phyloP scores from a whole-genome alignment of 2,888 invertebrate species.

The Clunio marinus region DNA sequence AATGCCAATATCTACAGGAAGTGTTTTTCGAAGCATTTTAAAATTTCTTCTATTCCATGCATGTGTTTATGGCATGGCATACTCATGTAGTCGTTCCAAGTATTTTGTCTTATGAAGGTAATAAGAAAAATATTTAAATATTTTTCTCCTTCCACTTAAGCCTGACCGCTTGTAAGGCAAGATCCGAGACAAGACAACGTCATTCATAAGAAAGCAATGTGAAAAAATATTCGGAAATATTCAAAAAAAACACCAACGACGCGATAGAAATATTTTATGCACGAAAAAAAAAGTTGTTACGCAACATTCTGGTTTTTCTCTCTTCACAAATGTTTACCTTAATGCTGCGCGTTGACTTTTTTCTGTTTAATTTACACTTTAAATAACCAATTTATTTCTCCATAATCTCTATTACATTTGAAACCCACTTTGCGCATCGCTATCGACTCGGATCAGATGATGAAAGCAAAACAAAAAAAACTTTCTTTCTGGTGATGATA shows the following conservation, averaged over 20 bases:
- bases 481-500: neutral
- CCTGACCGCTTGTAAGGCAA: too few species aligned
- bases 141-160: neutral
- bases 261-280: conserved; percentile 30
- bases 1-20: conserved; percentile 36
- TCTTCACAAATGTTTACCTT: neutral
- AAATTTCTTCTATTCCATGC: neutral
- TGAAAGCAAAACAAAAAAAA: neutral
- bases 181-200: conserved; percentile 23
- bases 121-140: too few species aligned
- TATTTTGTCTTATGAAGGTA: too few species aligned
- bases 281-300: conserved; percentile 15
- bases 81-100: too few species aligned
- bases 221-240: conserved; percentile 30
- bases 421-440: neutral
- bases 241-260: neutral
- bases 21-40: conserved; percentile 3
- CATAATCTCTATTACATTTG: neutral
- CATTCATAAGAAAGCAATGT: conserved; percentile 29
- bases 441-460: neutral
- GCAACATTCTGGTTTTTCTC: conserved; percentile 34
- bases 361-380: conserved; percentile 28
- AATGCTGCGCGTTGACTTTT: neutral
- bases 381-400: conserved; percentile 12
- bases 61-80: neutral